These are phyloP conservation scores for Hyla sarda DNA, from an alignment of 2,113 vertebrate species.

Conservation along the genomic window DNA sequence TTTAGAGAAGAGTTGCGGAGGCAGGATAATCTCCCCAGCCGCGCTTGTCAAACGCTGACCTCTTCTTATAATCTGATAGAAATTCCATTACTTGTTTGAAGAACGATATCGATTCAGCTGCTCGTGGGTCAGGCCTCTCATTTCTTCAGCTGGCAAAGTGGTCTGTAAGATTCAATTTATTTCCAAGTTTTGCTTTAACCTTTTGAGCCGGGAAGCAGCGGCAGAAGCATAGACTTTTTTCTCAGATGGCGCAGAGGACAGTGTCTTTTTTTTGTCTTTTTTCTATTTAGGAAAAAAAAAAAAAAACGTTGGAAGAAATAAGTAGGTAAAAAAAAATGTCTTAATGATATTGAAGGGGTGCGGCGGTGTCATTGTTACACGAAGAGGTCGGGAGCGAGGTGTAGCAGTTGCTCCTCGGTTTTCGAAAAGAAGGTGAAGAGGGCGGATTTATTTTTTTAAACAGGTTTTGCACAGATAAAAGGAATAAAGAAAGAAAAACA, in stretches of 20 bases:
- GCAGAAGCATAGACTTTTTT: background rate
- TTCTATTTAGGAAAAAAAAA: too few relatives aligned
- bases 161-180: constrained; percentile 50
- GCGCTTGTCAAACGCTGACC: constrained; percentile 37
- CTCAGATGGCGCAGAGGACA: background rate
- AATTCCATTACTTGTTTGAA: constrained; percentile 49
- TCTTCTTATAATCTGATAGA: constrained; percentile 44
- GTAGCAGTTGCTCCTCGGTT: background rate
- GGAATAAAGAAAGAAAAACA: too few relatives aligned
- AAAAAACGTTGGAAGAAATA: background rate
- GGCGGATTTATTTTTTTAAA: background rate
- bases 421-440: background rate
- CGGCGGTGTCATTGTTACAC: background rate
- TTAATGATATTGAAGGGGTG: background rate
- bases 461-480: background rate
- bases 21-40: background rate
- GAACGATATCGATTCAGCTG: constrained; percentile 29
- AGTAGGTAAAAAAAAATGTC: background rate
- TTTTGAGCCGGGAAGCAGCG: background rate
- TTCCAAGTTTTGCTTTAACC: constrained; percentile 42
- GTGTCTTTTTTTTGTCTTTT: background rate
- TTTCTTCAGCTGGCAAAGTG: constrained; percentile 28
- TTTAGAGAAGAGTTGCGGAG: background rate
- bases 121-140: constrained; percentile 36
- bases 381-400: background rate